phyloP scores from a whole-genome alignment of 2,797 vertebrate species.

The Crocidura indochinensis region DNA sequence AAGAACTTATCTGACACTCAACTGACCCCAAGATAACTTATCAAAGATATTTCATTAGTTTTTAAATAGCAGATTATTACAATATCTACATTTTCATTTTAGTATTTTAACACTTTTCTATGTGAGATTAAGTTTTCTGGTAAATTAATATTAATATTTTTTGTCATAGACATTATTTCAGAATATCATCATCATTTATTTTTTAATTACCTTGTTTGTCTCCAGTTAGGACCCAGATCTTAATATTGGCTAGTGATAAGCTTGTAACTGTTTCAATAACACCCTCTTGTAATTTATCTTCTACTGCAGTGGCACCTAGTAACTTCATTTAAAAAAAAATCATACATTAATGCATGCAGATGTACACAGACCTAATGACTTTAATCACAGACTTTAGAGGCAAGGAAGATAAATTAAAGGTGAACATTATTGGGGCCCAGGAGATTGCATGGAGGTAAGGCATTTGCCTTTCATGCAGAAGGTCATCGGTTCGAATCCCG shows the following conservation, averaged over 20 bases:
- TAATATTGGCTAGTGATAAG: conserved; percentile 93
- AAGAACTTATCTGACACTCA: conserved; percentile 52
- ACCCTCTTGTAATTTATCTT: conserved; percentile 96
- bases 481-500: too few relatives aligned
- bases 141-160: conserved; percentile 55
- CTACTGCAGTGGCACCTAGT: conserved; percentile 94
- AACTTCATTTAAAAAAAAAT: conserved; percentile 88
- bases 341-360: conserved; percentile 44
- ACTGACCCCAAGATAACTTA: background rate
- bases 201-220: conserved; percentile 93
- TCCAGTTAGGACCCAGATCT: conserved; percentile 95
- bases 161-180: conserved; percentile 49
- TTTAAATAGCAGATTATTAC: conserved; percentile 43
- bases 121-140: conserved; percentile 40
- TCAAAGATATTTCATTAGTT: conserved; percentile 22
- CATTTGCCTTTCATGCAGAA: too few relatives aligned
- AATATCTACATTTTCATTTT: background rate
- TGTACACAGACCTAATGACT: background rate
- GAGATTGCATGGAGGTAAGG: too few relatives aligned
- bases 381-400: background rate
- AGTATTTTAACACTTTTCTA: background rate
- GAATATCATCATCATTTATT: conserved; percentile 43
- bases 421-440: background rate
- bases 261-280: conserved; percentile 93
- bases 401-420: conserved; percentile 7